Evolutionary conservation across 2,888 invertebrate genomes (phyloP).

Genomic region (Spodoptera littoralis): DNA sequence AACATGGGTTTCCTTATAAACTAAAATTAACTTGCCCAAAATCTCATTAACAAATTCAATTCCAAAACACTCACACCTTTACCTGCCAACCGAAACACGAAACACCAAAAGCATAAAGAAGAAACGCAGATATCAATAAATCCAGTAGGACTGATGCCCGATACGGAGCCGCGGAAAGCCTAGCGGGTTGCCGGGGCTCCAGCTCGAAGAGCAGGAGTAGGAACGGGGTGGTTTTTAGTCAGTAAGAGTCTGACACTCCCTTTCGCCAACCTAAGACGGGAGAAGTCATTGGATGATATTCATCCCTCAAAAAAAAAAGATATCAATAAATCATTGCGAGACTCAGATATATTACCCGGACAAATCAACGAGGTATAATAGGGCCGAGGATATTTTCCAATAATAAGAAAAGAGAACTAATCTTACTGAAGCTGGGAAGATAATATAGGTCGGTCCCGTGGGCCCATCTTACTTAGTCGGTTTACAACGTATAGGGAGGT

Average conservation of each 20-base stretch:
- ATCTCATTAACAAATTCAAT: no score
- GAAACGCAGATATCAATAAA: conserved; percentile 39
- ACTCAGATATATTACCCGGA: conserved; percentile 52
- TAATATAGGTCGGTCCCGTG: conserved; percentile 76
- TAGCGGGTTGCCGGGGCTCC: no score
- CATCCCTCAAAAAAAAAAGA: conserved; percentile 17
- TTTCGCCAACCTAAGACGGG: no score
- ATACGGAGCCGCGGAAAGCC: no score
- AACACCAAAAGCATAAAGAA: conserved; percentile 26
- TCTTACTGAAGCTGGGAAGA: conserved; percentile 84
- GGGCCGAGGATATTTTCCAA: conserved; percentile 60
- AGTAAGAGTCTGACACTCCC: no score
- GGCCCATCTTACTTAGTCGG: conserved; percentile 73
- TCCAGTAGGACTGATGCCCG: conserved; percentile 1
- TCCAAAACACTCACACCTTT: no score
- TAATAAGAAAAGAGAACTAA: conserved; percentile 85
- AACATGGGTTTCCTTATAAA: no score
- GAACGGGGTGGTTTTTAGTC: no score
- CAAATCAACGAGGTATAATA: conserved; percentile 66
- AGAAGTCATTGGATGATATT: no score
- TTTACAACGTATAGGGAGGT: conserved; percentile 63
- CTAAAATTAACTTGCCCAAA: no score
- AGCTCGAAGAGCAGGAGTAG: no score
- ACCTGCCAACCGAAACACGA: background rate
- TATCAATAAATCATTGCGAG: conserved; percentile 41